phyloP scores from a whole-genome alignment of 2,888 invertebrate genomes.

The Drosophila subsilvestris region DNA sequence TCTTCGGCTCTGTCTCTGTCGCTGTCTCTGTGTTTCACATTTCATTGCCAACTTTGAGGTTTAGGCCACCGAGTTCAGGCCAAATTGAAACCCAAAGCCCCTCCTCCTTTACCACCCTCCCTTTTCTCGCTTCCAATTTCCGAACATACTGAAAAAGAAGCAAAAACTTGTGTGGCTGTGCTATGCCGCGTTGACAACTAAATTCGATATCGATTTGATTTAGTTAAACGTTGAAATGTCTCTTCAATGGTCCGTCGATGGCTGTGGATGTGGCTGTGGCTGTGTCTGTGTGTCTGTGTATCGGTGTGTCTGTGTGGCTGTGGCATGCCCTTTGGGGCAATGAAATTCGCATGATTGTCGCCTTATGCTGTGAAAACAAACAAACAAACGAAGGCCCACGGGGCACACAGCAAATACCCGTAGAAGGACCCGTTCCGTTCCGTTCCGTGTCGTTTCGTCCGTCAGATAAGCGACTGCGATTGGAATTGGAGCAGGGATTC shows the following conservation, averaged over 20 bases:
- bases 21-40: conserved; percentile 59
- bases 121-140: conserved; percentile 53
- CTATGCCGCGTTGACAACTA: conserved; percentile 68
- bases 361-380: conserved; percentile 73
- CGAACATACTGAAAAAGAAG: conserved; percentile 59
- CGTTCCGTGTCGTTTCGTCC: neutral
- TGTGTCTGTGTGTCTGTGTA: too few relatives aligned
- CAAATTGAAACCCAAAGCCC: conserved; percentile 70
- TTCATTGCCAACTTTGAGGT: conserved; percentile 54
- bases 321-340: conserved; percentile 43
- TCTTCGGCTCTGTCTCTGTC: neutral
- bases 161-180: conserved; percentile 52
- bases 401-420: conserved; percentile 44
- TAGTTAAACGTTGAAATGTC: conserved; percentile 73
- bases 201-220: conserved; percentile 79
- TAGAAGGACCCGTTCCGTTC: conserved; percentile 10
- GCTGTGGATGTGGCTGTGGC: conserved; percentile 7
- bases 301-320: neutral
- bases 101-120: conserved; percentile 7
- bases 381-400: conserved; percentile 50
- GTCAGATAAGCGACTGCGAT: conserved; percentile 60
- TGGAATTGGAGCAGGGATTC: conserved; percentile 29
- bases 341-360: conserved; percentile 73
- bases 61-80: conserved; percentile 55
- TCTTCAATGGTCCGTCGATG: conserved; percentile 24